Evolutionary conservation across 2,113 vertebrate species (phyloP).

Genomic region (Actenoides lindsayi): DNA sequence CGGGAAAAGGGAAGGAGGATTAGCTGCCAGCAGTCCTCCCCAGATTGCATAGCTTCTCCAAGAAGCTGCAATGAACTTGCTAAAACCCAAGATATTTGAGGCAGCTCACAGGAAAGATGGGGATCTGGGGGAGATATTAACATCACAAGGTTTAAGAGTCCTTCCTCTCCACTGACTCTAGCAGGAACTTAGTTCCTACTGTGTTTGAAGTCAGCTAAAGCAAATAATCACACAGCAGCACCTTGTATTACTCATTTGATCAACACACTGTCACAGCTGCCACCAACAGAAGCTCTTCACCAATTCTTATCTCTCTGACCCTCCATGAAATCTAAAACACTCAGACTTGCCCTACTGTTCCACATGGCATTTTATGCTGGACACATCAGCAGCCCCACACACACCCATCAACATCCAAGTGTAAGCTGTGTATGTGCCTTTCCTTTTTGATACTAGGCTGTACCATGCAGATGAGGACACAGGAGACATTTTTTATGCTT

Average conservation of each 20-base stretch:
- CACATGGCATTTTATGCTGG: neutral
- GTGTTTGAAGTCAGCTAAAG: neutral
- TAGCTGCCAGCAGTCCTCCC: neutral
- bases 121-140: no score
- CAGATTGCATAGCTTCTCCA: neutral
- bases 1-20: neutral
- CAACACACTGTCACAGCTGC: neutral
- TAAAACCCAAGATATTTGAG: neutral
- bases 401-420: neutral
- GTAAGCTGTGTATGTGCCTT: fast-evolving
- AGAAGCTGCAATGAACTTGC: neutral
- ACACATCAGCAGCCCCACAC: neutral
- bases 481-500: neutral
- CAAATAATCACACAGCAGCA: neutral
- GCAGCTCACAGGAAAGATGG: neutral
- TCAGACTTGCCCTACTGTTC: neutral
- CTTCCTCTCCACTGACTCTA: neutral
- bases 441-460: neutral
- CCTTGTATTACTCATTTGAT: neutral
- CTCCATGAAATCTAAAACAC: neutral
- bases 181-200: neutral
- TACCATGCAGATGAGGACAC: neutral
- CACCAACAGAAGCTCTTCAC: neutral
- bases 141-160: neutral
- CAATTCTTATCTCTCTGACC: neutral